Evolutionary conservation across 92 coral and sea anemone species (phyloP), one percentile per base, ranked within the genome.

Genomic region (Umimayanthus chanpuru): DNA sequence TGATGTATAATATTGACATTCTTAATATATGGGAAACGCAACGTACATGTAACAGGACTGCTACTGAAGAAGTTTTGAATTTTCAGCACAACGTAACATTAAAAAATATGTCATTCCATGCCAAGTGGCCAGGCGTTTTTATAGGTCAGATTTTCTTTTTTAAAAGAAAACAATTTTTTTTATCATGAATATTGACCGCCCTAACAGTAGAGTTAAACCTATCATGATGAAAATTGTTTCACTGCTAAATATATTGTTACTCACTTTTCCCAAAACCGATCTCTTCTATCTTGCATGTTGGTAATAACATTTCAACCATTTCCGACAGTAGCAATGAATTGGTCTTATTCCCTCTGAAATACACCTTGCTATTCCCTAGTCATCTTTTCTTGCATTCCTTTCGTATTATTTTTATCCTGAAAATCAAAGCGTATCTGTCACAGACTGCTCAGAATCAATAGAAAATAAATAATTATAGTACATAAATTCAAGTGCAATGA

Each of bases 261-360:
- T 67, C 85, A 85, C 89, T 87, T 79, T 87, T 58, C 66, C 91
- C 94, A 79, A 91, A 88, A 80, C 91, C 94, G 83, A 92, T 92
- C 32, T 89, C 91, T 68, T 84, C 87, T 10, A 89, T 82, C 1
- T 84, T 41, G 70, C 92, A 90, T 23, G 65, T 58, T 73, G 80
- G 90, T 30, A 53, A 85, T 86, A 91, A 74, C 16, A 74, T 18
- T 67, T 87, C 77, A 28, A 88, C 91, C 72, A 88, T 76, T 76
- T 91, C 94, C 29, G 89, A 86, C 3, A 91, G 64, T 79, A 87
- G 85, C 29, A 89, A 81, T 55, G 77, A n/a, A 49, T 91, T 83
- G 16, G 88, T 80, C 20, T n/a, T 77, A 75, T 81, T 85, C 88
- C 82, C 73, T 76, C 86, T 85, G 40, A 89, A 92, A 72, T 92